phyloP scores from a whole-genome alignment of 2,888 invertebrate genomes.

The Ormyrus pomaceus region DNA sequence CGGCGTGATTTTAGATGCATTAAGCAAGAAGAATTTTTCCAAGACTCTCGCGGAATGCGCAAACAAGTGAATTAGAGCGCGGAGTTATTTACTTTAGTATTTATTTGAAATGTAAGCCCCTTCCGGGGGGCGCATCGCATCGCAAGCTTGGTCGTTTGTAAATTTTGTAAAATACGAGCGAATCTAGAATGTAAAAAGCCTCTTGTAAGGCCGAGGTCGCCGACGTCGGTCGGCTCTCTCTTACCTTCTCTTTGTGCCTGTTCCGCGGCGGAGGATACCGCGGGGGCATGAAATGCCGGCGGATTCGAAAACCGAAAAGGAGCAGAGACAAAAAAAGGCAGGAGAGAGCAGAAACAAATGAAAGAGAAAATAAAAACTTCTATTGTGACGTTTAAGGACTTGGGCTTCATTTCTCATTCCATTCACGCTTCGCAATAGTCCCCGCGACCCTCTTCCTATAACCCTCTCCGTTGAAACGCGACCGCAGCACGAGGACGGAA shows the following conservation, averaged over 20 bases:
- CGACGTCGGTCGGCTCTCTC: conserved; percentile 19
- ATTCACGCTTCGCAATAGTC: conserved; percentile 49
- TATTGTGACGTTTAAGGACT: conserved; percentile 58
- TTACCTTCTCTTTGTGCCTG: conserved; percentile 16
- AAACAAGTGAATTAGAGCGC: conserved; percentile 32
- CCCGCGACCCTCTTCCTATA: conserved; percentile 43
- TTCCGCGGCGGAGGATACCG: conserved; percentile 9
- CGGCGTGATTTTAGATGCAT: conserved; percentile 52
- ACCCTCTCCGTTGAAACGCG: conserved; percentile 18
- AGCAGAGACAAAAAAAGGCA: not conserved
- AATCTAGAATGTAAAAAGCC: conserved; percentile 32
- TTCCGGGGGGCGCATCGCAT: not conserved
- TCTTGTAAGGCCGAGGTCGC: conserved; percentile 34
- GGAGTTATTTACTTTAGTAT: conserved; percentile 53
- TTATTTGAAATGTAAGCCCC: conserved; percentile 49
- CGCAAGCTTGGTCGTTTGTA: conserved; percentile 50
- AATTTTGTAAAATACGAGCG: conserved; percentile 57
- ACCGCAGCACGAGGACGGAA: conserved; percentile 44
- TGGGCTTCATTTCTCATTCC: conserved; percentile 56
- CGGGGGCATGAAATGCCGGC: conserved; percentile 31
- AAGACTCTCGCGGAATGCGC: conserved; percentile 25
- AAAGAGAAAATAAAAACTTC: conserved; percentile 58
- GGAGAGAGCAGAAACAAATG: conserved; percentile 44
- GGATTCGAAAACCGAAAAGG: conserved; percentile 40
- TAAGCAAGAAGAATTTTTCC: conserved; percentile 41